phyloP scores from a whole-genome alignment of 1,140 invertebrate species.

The Orchesella cincta region DNA sequence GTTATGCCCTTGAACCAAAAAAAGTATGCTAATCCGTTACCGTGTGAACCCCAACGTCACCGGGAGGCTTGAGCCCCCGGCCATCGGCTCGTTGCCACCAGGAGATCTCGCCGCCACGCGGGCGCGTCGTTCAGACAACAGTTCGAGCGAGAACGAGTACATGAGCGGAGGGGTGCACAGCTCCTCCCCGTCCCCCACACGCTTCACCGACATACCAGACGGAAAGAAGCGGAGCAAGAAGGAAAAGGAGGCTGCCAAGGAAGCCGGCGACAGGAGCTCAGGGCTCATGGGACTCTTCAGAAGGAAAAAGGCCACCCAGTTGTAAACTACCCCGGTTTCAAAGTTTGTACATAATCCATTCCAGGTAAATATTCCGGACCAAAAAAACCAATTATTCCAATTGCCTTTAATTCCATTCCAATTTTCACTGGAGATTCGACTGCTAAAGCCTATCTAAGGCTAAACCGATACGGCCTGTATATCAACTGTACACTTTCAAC shows the following conservation, averaged over 20 bases:
- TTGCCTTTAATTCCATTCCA: no score
- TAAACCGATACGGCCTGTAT: no score
- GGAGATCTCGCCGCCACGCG: neutral
- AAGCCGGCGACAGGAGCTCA: conserved; percentile 46
- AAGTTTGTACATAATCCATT: conserved; percentile 7
- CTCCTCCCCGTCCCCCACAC: conserved; percentile 35
- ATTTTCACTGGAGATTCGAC: no score
- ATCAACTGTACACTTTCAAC: no score
- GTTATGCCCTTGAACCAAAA: neutral
- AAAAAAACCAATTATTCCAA: no score
- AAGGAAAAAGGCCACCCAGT: conserved; percentile 51
- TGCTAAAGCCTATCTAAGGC: no score
- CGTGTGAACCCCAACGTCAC: neutral
- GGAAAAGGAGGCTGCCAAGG: conserved; percentile 51
- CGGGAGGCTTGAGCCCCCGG: neutral
- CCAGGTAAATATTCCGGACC: no score
- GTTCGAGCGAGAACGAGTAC: conserved; percentile 24
- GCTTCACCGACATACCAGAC: neutral
- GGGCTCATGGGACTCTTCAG: conserved; percentile 51
- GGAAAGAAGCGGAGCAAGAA: conserved; percentile 35
- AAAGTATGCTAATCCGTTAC: neutral
- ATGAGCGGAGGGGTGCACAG: conserved; percentile 20
- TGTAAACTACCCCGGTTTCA: conserved; percentile 45
- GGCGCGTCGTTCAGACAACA: conserved; percentile 21
- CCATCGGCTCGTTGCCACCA: neutral